These are phyloP conservation scores for Zaprionus lineosus DNA, from an alignment of 2,888 invertebrate species.

Conservation along the genomic window DNA sequence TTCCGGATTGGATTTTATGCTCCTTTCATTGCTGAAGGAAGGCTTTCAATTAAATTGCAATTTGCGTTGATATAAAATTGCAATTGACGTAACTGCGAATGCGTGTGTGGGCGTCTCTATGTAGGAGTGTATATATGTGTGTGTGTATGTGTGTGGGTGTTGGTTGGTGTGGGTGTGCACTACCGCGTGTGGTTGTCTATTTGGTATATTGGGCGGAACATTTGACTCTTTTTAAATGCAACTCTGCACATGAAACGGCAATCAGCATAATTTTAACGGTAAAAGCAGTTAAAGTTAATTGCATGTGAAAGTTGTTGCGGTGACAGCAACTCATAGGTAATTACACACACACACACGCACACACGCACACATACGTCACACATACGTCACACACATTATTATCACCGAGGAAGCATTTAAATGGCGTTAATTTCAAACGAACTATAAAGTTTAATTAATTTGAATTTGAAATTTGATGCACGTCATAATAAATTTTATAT, in stretches of 20 bases:
- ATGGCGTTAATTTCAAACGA: conserved; percentile 21
- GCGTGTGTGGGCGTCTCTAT: neutral
- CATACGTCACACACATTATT: no score
- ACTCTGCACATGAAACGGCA: conserved; percentile 51
- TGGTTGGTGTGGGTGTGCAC: neutral
- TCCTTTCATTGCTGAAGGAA: conserved; percentile 27
- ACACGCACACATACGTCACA: conserved; percentile 1
- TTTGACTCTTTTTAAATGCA: conserved; percentile 34
- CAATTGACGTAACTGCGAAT: conserved; percentile 42
- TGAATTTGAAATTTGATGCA: neutral
- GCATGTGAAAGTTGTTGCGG: conserved; percentile 35
- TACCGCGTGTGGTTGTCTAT: conserved; percentile 11
- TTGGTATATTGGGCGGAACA: conserved; percentile 12
- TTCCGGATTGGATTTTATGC: conserved; percentile 11
- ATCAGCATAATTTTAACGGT: conserved; percentile 54
- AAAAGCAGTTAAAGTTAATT: conserved; percentile 65
- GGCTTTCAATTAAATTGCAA: conserved; percentile 72
- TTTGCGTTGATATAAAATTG: conserved; percentile 64
- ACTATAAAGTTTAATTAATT: conserved; percentile 14
- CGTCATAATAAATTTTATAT: neutral
- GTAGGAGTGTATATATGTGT: conserved; percentile 1
- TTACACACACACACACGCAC: conserved; percentile 14
- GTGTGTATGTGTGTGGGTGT: neutral
- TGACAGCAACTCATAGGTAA: conserved; percentile 39
- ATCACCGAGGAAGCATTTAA: no score